phyloP scores from a whole-genome alignment of 1,140 invertebrate genomes.

The Cydia splendana region DNA sequence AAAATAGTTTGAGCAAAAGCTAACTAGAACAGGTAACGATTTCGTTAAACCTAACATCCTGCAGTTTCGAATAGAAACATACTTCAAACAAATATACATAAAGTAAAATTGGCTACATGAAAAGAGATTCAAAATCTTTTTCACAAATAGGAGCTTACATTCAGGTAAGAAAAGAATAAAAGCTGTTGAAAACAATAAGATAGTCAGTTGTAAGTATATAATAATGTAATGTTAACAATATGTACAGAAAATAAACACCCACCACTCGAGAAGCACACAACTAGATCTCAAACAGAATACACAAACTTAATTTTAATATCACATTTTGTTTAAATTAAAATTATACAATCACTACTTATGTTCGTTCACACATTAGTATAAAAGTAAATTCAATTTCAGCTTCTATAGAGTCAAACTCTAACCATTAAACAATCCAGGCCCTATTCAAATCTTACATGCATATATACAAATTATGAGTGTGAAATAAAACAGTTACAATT shows the following conservation, averaged over 20 bases:
- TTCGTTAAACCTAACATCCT: conserved; percentile 8
- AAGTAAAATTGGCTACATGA: conserved; percentile 8
- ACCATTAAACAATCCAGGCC: not conserved
- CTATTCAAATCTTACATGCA: not conserved
- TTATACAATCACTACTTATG: conserved; percentile 1
- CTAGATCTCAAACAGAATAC: conserved; percentile 30
- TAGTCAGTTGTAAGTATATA: conserved; percentile 7
- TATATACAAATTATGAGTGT: not conserved
- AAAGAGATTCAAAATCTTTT: conserved; percentile 28
- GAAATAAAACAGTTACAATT: not conserved
- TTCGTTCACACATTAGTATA: not conserved
- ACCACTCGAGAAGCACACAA: not conserved
- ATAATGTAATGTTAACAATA: conserved; percentile 11
- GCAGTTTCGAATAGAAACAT: not conserved
- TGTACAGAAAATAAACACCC: not conserved
- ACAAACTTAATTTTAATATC: conserved; percentile 57
- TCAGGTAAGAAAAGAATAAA: conserved; percentile 18
- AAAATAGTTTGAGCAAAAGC: conserved; percentile 25
- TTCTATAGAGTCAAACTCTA: not conserved
- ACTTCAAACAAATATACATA: conserved; percentile 12
- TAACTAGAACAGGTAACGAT: conserved; percentile 18
- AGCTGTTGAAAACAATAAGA: not conserved
- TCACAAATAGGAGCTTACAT: not conserved
- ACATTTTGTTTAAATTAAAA: conserved; percentile 49
- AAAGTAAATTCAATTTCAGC: not conserved